Base-by-base conservation (phyloP, 2,113 vertebrate genomes). In the Xiphophorus couchianus region DNA sequence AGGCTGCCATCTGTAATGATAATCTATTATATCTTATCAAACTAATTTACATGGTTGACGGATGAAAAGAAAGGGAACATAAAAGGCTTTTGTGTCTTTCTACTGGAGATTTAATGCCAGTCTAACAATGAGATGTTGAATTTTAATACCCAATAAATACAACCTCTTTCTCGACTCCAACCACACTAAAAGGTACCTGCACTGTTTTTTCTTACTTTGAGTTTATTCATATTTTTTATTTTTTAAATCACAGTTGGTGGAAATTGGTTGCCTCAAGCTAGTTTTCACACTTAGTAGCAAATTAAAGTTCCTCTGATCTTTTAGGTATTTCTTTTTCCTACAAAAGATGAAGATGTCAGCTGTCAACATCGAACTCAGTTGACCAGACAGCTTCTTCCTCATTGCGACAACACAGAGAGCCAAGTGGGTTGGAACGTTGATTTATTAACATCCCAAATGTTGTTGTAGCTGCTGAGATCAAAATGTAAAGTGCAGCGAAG, bases 401-500 rank as follows among this genome's bases (percentile, higher is more conserved):
- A n/a, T 69, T 31, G 8, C 51, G 25, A 25, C 27, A 17, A 83
- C 74, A 42, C 48, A 72, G 71, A 65, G 39, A 37, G 48, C 29
- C 48, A 2, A 28, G 76, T 83, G 30, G 30, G 63, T 60, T 62
- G 30, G 62, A 75, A 51, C 42, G 27, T 66, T 30, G 19, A 61
- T 76, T 86, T 76, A 64, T 80, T 73, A 62, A 60, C 48, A 78
- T 69, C 28, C 19, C 51, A 58, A 42, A 82, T 79, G 30, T 68
- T n/a, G 66, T 65, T 73, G 60, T 74, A 76, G 37, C 33, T 42
- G 68, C 71, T 63, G 37, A 31, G n/a, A 67, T 60, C 31, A 58
- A 60, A 85, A 78, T 69, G 60, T 30, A 58, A 48, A 44, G 77
- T 28, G 48, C 85, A 39, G 5, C 73, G 37, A 48, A 81, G 78